Conservation (phyloP, 2,113 vertebrate genomes). For the Amphiprion ocellaris region DNA sequence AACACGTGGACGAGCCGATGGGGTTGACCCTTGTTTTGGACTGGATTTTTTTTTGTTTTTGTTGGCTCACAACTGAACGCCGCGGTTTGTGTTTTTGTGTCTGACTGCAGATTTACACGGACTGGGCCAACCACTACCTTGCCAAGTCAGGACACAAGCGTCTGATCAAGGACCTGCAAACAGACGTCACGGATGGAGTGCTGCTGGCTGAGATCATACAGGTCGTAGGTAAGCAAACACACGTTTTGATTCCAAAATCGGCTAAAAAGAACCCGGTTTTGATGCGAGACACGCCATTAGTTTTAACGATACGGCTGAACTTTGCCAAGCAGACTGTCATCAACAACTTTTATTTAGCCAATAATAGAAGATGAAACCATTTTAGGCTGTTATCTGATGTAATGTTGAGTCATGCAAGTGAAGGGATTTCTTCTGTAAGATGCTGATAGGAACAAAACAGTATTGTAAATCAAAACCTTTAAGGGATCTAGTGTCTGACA, state of each 20-base stretch:
- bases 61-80: conserved; percentile 44
- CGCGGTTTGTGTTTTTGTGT: conserved; percentile 58
- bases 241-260: neutral
- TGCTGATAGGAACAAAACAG: neutral
- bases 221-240: conserved; percentile 92
- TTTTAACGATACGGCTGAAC: neutral
- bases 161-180: conserved; percentile 97
- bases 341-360: neutral
- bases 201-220: conserved; percentile 98
- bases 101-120: conserved; percentile 94
- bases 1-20: conserved; percentile 40
- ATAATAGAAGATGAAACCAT: neutral
- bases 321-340: neutral
- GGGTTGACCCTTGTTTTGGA: conserved; percentile 22
- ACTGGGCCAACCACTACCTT: conserved; percentile 99
- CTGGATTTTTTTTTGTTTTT: conserved; percentile 52
- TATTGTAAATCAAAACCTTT: too few relatives aligned
- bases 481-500: too few relatives aligned
- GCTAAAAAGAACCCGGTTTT: neutral
- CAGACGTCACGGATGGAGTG: conserved; percentile 96
- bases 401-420: neutral
- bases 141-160: conserved; percentile 97
- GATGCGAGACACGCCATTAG: neutral
- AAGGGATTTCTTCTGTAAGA: too few relatives aligned
- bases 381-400: neutral